A percentile compares a stretch with the other conserved stretches of the same genome.
phyloP scores from a whole-genome alignment of 2,888 invertebrate genomes.

The Syrista parreyssii region DNA sequence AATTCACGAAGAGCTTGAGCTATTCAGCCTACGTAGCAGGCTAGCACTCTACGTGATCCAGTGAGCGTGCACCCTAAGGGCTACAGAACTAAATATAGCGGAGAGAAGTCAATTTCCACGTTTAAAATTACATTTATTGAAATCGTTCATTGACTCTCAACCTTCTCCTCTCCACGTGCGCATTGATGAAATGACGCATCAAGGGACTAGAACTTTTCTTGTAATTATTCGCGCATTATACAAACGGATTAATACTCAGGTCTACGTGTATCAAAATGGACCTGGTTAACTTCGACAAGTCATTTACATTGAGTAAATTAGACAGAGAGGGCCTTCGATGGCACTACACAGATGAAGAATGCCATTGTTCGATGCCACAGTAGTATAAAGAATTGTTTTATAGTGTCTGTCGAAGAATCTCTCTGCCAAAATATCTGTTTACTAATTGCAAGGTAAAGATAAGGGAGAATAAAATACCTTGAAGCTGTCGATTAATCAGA shows the following conservation, averaged over 20 bases:
- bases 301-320: neutral
- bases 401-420: neutral
- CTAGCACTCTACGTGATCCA: neutral
- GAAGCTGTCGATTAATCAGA: constrained; percentile 79
- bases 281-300: neutral
- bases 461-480: constrained; percentile 70
- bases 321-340: neutral
- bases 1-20: neutral
- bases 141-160: neutral
- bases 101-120: neutral
- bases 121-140: neutral
- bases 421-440: neutral
- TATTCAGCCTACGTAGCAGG: neutral
- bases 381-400: neutral
- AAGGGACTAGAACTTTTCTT: too few relatives aligned
- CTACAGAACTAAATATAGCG: neutral
- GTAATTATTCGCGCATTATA: neutral
- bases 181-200: too few relatives aligned
- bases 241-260: neutral
- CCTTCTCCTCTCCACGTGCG: neutral
- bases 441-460: neutral
- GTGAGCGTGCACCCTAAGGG: neutral
- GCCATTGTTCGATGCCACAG: neutral
- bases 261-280: neutral
- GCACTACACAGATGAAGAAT: neutral